Conservation (phyloP, 2,888 invertebrate species). For the Acheta domesticus region DNA sequence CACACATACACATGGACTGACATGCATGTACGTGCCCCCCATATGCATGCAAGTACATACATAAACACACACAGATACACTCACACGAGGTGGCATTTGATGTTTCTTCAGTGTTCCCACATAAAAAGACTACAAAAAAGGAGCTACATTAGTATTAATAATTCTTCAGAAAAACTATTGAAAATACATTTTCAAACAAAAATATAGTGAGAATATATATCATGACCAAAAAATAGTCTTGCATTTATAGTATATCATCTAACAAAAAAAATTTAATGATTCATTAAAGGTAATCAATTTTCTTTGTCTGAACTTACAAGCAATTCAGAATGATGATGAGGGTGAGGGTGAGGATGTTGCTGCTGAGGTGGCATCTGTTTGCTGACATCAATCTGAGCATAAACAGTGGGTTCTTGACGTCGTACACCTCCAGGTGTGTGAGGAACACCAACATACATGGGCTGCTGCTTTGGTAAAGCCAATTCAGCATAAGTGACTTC, state of each 20-base stretch:
- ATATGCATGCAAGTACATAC: no score
- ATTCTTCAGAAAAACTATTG: no score
- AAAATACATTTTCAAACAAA: background rate
- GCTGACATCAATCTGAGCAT: constrained; percentile 54
- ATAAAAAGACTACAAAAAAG: no score
- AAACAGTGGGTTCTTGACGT: constrained; percentile 53
- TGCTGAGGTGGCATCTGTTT: constrained; percentile 40
- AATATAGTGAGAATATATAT: constrained; percentile 5
- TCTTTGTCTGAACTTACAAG: background rate
- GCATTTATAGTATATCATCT: background rate
- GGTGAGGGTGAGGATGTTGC: background rate
- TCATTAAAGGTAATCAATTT: no score
- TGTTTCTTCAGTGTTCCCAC: no score
- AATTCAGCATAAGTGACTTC: constrained; percentile 58
- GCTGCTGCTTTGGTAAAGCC: constrained; percentile 47
- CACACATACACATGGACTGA: no score
- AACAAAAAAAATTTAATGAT: no score
- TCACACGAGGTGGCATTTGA: no score
- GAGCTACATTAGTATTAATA: no score
- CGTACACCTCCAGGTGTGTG: constrained; percentile 46
- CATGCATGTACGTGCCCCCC: no score
- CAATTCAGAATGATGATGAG: background rate
- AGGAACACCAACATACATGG: constrained; percentile 37
- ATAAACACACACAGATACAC: no score
- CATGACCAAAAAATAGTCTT: background rate